Base-by-base conservation (phyloP, 2,888 invertebrate species). In the Drepana falcataria region DNA sequence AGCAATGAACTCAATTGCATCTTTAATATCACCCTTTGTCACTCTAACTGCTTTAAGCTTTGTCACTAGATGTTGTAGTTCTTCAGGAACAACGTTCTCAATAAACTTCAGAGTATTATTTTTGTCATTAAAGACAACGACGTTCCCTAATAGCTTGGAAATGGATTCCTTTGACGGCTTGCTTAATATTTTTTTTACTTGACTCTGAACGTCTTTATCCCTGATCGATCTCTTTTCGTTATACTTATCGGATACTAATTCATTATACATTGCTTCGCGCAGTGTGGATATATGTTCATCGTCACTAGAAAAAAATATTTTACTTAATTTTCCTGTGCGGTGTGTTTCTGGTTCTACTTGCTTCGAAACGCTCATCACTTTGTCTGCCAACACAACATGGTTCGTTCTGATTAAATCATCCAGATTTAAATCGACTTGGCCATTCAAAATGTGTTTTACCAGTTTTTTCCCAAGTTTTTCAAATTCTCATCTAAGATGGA, bases 391-490 rank as follows among this genome's bases (percentile, higher is more conserved):
- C 21, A 51, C 21, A 2, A 51, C 40, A 9, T 51, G 51, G 41
- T 51, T 33, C n/a, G 40, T 37, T 34, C 40, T 51, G 33, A 51
- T 51, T 6, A 60, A 35, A 41, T 58, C 58, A 47, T 66, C 63
- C 34, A 47, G 7, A 63, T 64, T 61, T 49, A 66, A 57, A 44
- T 58, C 61, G 47, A 35, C 53, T n/a, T 51, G 61, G 35, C 52
- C 59, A 51, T 58, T 64, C 3, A 59, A 53, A 53, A 66, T 58
- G 35, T 59, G 58, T 35, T 59, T 58, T 4, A 52, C 35, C n/a
- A 66, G 35, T 33, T 37, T 52, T 53, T 66, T 60, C 35, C 66
- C 9, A 66, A 40, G 3, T 48, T 44, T 4, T 49, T 58, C 5
- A 59, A 57, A 35, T 64, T 63, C 33, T 61, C 56, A 57, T 56